Evolutionary conservation across 1,140 invertebrate species (phyloP).

Genomic region (Diachasma alloeum): DNA sequence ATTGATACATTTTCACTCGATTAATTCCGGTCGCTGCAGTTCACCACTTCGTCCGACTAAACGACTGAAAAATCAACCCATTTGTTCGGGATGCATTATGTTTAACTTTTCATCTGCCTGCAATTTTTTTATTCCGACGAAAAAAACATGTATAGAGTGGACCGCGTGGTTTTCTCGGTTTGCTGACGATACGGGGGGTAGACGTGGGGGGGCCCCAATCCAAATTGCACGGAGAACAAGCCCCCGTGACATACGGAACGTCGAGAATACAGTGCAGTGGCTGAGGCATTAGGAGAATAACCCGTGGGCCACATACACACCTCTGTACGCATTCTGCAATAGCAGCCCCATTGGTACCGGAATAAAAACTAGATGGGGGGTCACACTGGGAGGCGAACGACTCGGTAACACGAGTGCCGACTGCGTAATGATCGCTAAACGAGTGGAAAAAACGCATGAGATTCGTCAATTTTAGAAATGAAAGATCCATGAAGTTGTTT

Average conservation of each 20-base stretch:
- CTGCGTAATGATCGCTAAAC: conserved; percentile 59
- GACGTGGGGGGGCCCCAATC: conserved; percentile 51
- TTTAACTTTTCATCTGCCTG: not conserved
- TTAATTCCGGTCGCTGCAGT: not conserved
- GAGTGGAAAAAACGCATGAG: conserved; percentile 23
- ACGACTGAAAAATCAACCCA: not conserved
- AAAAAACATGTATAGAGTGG: not conserved
- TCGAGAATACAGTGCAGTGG: not conserved
- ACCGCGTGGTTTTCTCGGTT: conserved; percentile 46
- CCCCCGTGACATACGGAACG: conserved; percentile 11
- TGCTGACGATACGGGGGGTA: conserved; percentile 48
- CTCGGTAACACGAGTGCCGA: conserved; percentile 58
- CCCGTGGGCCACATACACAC: conserved; percentile 49
- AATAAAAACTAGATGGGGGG: conserved; percentile 62
- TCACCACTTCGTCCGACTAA: not conserved
- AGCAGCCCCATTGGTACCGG: conserved; percentile 50
- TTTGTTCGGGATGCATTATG: not conserved
- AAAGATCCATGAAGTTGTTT: not conserved
- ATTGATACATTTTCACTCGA: conserved; percentile 8
- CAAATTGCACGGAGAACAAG: conserved; percentile 52
- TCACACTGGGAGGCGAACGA: conserved; percentile 51
- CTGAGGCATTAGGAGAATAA: conserved; percentile 11
- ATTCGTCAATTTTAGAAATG: not conserved
- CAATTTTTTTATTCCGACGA: not conserved
- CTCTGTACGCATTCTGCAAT: conserved; percentile 44